Evolutionary conservation across 2,797 vertebrate species (phyloP).

Genomic region (Rallus crepitans): DNA sequence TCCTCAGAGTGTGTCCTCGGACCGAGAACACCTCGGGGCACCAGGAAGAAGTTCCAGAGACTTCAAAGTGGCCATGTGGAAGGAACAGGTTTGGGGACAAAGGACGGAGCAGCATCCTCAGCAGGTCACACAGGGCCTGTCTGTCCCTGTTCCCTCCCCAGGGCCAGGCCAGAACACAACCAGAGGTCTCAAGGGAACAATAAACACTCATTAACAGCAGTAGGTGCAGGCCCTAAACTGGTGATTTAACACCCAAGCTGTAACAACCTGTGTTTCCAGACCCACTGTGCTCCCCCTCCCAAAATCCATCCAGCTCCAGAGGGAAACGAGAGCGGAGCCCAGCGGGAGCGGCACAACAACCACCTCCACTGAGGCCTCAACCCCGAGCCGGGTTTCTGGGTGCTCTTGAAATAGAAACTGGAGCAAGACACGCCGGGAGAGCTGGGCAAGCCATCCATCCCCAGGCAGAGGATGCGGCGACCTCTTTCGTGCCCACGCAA

Average conservation of each 20-base stretch:
- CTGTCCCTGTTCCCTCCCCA: background rate
- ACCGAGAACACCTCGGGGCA: no score
- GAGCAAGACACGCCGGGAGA: background rate
- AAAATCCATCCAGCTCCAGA: background rate
- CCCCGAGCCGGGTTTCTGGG: background rate
- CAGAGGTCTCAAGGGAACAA: background rate
- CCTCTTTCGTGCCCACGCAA: background rate
- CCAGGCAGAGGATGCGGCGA: background rate
- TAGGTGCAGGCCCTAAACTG: background rate
- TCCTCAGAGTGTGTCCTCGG: background rate
- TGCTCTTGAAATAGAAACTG: background rate
- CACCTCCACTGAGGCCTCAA: background rate
- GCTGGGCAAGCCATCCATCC: background rate
- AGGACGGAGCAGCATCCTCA: background rate
- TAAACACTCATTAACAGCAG: accelerated
- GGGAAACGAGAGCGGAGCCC: background rate
- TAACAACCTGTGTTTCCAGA: background rate
- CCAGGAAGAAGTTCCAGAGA: no score
- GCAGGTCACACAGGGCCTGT: background rate
- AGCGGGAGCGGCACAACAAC: background rate
- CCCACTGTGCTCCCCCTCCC: background rate
- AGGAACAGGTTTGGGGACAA: background rate
- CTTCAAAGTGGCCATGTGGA: background rate
- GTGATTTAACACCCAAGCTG: background rate
- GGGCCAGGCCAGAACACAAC: background rate